Evolutionary conservation across 2,888 invertebrate species (phyloP).

Genomic region (Sinhomidia bicolor): DNA sequence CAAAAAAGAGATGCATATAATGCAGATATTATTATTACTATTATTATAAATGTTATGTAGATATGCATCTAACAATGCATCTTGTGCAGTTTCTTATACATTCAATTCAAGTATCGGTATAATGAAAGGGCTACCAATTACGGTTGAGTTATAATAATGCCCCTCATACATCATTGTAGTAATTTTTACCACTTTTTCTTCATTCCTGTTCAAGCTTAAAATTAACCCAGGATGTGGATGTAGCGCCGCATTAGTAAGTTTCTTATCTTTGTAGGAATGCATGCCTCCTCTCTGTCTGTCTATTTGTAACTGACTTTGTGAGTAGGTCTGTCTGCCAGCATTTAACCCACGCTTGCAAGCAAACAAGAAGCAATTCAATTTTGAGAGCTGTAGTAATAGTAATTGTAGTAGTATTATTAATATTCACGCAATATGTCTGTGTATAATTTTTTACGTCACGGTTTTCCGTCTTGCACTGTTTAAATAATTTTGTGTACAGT

Average conservation of each 20-base stretch:
- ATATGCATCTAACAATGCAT: neutral
- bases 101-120: neutral
- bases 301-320: neutral
- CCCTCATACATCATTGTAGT: slow-evolving; percentile 36
- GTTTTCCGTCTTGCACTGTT: slow-evolving; percentile 25
- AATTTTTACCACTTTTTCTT: slow-evolving; percentile 61
- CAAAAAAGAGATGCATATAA: neutral
- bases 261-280: slow-evolving; percentile 19
- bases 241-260: slow-evolving; percentile 22
- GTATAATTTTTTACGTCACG: slow-evolving; percentile 40
- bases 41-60: neutral
- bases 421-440: no score
- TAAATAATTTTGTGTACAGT: slow-evolving; percentile 20
- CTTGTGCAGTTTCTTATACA: neutral
- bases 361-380: slow-evolving; percentile 10
- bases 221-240: slow-evolving; percentile 59
- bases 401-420: no score
- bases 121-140: slow-evolving; percentile 13
- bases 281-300: neutral
- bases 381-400: no score
- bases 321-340: neutral
- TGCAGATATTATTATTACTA: no score
- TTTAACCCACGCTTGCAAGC: slow-evolving; percentile 2
- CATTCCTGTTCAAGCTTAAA: slow-evolving; percentile 58
- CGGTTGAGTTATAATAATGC: slow-evolving; percentile 28